phyloP scores from a whole-genome alignment of 2,888 invertebrate species.

The Diarsia rubi region DNA sequence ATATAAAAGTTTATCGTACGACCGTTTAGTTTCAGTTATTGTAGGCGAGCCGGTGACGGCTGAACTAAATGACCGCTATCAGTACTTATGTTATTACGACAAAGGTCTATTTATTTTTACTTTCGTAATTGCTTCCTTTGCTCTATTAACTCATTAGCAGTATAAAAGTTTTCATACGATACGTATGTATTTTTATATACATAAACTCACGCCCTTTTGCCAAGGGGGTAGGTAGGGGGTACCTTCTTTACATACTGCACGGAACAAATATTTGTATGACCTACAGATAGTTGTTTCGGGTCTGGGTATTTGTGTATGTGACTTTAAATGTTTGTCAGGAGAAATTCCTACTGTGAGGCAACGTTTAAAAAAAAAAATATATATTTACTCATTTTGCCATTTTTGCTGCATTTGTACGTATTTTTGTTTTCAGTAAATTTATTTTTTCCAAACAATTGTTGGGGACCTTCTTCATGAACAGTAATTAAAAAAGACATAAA shows the following conservation, averaged over 20 bases:
- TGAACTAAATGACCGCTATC: constrained; percentile 72
- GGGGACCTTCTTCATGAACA: constrained; percentile 7
- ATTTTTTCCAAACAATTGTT: not conserved
- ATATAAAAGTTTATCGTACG: constrained; percentile 68
- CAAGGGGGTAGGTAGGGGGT: too few relatives aligned
- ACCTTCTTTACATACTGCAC: too few relatives aligned
- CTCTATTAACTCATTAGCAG: not conserved
- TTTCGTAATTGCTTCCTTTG: constrained; percentile 8
- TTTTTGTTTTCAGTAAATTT: not conserved
- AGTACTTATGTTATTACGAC: constrained; percentile 56
- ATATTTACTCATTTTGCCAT: too few relatives aligned
- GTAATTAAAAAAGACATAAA: constrained; percentile 34
- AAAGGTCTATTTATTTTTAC: constrained; percentile 45
- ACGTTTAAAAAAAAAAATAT: too few relatives aligned
- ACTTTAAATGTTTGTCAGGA: too few relatives aligned
- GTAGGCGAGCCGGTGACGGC: constrained; percentile 52
- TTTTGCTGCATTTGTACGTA: not conserved
- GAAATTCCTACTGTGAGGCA: too few relatives aligned
- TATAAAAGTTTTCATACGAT: not conserved
- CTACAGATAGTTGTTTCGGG: too few relatives aligned
- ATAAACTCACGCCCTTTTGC: too few relatives aligned
- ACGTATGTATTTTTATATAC: not conserved
- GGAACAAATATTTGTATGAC: too few relatives aligned
- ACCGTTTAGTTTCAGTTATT: constrained; percentile 74
- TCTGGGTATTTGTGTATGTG: too few relatives aligned